Base-by-base conservation (phyloP, 2,113 vertebrate genomes). In the Myrmecobius fasciatus region DNA sequence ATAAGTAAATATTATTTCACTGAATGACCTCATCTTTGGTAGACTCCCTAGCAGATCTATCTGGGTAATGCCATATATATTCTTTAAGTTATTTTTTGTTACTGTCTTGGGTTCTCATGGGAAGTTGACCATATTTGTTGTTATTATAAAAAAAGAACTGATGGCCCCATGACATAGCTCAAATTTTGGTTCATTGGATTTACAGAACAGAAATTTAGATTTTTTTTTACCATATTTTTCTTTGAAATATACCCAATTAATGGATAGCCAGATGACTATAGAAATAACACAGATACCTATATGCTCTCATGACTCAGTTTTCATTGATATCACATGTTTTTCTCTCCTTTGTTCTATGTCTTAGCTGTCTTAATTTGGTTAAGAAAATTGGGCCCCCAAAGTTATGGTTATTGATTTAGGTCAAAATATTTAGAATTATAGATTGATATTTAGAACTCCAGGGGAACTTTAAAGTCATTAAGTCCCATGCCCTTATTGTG, bases 181-280 rank as follows among this genome's bases (percentile, higher is more conserved):
- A 93, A 67, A 94, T 98, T 96, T 96, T 56, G 95, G 94, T 93
- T 97, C 89, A 93, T 53, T 92, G 75, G 56, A 53, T 95, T 94
- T 97, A 56, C 96, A 93, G 94, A 88, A 36, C 12, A 93, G 88
- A 96, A 96, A 97, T 96, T 94, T 53, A 96, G 95, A 91, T 94
- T 94, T 96, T 94, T 94, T 96, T 92, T 96, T 93, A 96, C 20
- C 43, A 11, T 92, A 75, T 89, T 92, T 90, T 96, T 97, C 91
- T 94, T 96, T 53, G 52, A 51, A 92, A 90, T 95, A 93, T 88
- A 36, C 52, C 83, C 90, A 91, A 95, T 90, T 89, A 60, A 93
- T 95, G 91, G 75, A 75, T 49, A 83, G 56, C 88, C 92, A 92
- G 48, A 94, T 54, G 52, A 48, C 25, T 46, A 31, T 36, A 75